Evolutionary conservation across 2,888 invertebrate species (phyloP).

Genomic region (Ischnus inquisitorius): DNA sequence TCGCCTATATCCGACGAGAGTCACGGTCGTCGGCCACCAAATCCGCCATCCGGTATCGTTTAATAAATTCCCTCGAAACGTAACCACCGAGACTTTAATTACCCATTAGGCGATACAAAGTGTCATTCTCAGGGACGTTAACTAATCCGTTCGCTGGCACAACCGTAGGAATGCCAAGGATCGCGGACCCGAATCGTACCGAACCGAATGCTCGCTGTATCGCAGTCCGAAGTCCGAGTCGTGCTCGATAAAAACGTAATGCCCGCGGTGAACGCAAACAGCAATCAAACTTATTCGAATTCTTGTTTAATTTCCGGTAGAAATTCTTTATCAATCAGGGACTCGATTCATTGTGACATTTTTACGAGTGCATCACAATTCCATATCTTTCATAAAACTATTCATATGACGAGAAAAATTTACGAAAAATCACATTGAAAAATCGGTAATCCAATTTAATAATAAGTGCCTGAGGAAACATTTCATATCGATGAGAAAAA

Average conservation of each 20-base stretch:
- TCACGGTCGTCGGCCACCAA: conserved; percentile 23
- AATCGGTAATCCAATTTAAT: not conserved
- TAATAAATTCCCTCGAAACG: conserved; percentile 78
- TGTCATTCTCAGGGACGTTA: conserved; percentile 80
- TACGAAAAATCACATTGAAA: not conserved
- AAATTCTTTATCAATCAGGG: no score
- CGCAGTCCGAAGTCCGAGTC: not conserved
- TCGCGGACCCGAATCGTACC: conserved; percentile 2
- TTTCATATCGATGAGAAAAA: not conserved
- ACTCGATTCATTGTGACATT: no score
- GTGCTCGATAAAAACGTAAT: not conserved
- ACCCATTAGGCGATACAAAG: conserved; percentile 81
- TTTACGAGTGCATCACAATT: no score
- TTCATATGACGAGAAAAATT: not conserved
- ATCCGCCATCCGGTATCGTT: conserved; percentile 66
- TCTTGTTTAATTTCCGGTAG: no score
- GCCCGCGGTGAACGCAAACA: not conserved
- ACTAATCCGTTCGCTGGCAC: conserved; percentile 75
- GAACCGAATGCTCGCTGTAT: not conserved
- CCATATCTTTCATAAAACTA: no score
- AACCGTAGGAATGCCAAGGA: conserved; percentile 72
- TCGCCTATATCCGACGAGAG: conserved; percentile 33
- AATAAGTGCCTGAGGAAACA: not conserved
- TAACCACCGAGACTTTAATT: conserved; percentile 79
- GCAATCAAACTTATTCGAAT: no score